Base-by-base conservation (phyloP, 2,888 invertebrate species). In the Autographa pulchrina region DNA sequence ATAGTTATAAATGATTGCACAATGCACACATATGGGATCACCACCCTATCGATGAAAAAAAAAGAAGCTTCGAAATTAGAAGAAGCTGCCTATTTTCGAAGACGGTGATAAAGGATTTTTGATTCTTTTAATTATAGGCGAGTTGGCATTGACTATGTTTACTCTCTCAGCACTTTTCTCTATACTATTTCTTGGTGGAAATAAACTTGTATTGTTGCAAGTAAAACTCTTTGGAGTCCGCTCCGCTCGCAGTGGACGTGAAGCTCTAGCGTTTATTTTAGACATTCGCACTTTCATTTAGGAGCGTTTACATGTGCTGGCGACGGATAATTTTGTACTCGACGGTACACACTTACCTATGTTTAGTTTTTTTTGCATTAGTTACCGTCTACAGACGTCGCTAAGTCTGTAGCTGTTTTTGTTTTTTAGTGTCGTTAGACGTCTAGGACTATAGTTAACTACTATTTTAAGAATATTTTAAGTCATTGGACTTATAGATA, bases 181-280 rank as follows among this genome's bases (percentile, higher is more conserved):
- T 2, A 14, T 14, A 14, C 41, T 14, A 32, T 35, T 35, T 5
- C 35, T 35, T 35, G 35, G 7, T 35, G 2, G 8, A 35, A 35
- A 8, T 6, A 35, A 35, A 5, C 35, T 35, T 35, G 5, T 35
- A 35, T 35, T 35, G 35, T 38, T 11, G 11, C 38, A 2, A 38
- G 38, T 38, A 11, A 11, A 38, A 38, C 38, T 38, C 38, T 11
- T 38, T 38, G 11, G n/a, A n/a, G n/a, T n/a, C 48, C 48, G 48
- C 8, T 48, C n/a, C 16, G 16, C 48, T 48, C 48, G n/a, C 48
- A n/a, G 48, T 48, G 48, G 7, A n/a, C 5, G n/a, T n/a, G 6
- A n/a, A n/a, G 48, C n/a, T 48, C 7, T 48, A 25, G 58, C 52
- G 60, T 56, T 73, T 85, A 85, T 85, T 83, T 83, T 76, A 76